Base-by-base conservation (phyloP, 1,140 invertebrate species). In the Eupeodes corollae region DNA sequence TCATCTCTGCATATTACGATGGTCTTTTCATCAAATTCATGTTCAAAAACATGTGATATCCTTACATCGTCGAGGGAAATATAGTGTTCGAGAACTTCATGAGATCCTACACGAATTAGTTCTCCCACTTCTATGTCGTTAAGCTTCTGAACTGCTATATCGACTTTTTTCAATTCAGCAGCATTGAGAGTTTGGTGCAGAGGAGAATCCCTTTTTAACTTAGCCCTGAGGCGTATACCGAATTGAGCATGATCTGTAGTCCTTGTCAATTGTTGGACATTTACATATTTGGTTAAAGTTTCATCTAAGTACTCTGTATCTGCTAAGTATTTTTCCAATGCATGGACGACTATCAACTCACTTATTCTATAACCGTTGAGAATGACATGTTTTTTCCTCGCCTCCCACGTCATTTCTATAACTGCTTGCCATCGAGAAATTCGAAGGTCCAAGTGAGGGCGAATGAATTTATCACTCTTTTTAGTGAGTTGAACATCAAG, bases 321-420 rank as follows among this genome's bases (percentile, higher is more conserved):
- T 21, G 83, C 68, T 21, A 95, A 71, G 55, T 84, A 82, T 18
- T 79, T 66, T 37, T 71, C 58, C 57, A 93, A 84, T 53, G 86
- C 81, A 61, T 94, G 84, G 53, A 98, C 88, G 10, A 97, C 82
- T 12, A 97, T 82, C 46, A 97, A 77, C 75, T 97, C 91, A 19
- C 86, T 88, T 42, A 98, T 66, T 1, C 94, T 94, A 73, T 95
- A 95, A 71, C 95, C 96, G 0, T 93, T 75, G 1, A 93, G 91
- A 41, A 96, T 78, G 2, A 86, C 91, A 67, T 88, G 89, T 31
- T 91, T 75, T 57, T 97, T 93, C 49, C 95, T 70, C 12, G 95
- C 69, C 16, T 93, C 79, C 53, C 94, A 75, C 3, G 90, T 92
- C 1, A 97, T 66, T 67, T 97, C 92, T 56, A 98, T 90, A 10